phyloP scores from a whole-genome alignment of 2,888 invertebrate species.

The Tachystola acroxantha region DNA sequence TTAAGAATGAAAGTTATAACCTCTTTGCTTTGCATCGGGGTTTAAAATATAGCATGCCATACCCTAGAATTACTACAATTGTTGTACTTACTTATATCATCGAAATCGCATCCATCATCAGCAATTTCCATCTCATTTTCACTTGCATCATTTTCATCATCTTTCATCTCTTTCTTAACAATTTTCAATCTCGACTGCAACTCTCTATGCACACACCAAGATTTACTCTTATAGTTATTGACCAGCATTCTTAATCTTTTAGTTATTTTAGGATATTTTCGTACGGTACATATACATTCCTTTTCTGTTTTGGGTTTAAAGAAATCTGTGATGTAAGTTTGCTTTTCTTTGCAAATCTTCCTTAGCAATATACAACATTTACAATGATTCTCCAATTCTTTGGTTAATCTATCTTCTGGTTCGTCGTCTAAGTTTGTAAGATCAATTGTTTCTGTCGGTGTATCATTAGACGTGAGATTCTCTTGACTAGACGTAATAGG shows the following conservation, averaged over 20 bases:
- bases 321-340: slow-evolving; percentile 46
- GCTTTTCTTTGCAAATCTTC: slow-evolving; percentile 33
- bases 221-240: slow-evolving; percentile 32
- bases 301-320: slow-evolving; percentile 27
- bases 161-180: slow-evolving; percentile 9
- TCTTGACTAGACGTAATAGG: slow-evolving; percentile 23
- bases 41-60: too few species aligned
- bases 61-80: too few species aligned
- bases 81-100: slow-evolving; percentile 47
- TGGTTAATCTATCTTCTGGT: slow-evolving; percentile 8
- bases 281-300: slow-evolving; percentile 41
- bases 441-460: background rate
- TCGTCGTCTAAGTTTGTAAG: background rate
- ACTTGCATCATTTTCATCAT: slow-evolving; percentile 4
- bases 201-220: slow-evolving; percentile 24
- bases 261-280: slow-evolving; percentile 38
- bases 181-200: slow-evolving; percentile 26
- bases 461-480: background rate
- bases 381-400: slow-evolving; percentile 35
- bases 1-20: too few species aligned
- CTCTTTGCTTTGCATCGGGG: too few species aligned
- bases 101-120: slow-evolving; percentile 19
- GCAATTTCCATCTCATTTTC: background rate
- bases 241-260: slow-evolving; percentile 47
- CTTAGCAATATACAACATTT: slow-evolving; percentile 46